Conservation (phyloP, 1,140 invertebrate genomes). For the Drosophila erecta region DNA sequence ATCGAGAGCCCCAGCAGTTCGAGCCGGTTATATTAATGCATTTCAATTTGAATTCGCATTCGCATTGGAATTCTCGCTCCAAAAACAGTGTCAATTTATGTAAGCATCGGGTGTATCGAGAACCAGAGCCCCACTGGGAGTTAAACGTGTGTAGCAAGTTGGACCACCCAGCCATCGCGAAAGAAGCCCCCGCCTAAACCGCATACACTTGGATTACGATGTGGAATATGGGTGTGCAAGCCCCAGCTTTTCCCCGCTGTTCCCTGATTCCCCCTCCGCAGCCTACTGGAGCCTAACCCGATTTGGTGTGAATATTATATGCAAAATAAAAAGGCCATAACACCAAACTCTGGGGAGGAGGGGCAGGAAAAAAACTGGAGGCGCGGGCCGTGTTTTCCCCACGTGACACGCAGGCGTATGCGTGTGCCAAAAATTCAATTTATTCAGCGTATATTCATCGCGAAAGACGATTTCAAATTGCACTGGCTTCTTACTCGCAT, state of each 20-base stretch:
- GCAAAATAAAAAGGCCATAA: constrained; percentile 4
- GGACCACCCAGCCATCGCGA: not conserved
- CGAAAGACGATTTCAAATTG: constrained; percentile 19
- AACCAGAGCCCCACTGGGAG: constrained; percentile 14
- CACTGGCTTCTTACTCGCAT: constrained; percentile 14
- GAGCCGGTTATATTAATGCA: constrained; percentile 40
- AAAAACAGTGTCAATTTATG: constrained; percentile 32
- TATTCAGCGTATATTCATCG: constrained; percentile 4
- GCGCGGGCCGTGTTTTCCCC: constrained; percentile 37
- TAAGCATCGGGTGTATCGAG: constrained; percentile 12
- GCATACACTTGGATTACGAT: too few species aligned
- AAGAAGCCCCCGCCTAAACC: not conserved
- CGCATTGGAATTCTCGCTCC: too few species aligned
- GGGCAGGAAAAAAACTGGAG: not conserved
- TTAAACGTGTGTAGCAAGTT: constrained; percentile 10
- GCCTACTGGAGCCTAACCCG: not conserved
- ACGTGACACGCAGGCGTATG: constrained; percentile 47
- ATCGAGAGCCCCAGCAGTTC: constrained; percentile 1
- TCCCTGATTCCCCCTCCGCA: too few species aligned
- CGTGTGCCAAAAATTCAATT: constrained; percentile 40
- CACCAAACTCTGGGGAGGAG: constrained; percentile 14
- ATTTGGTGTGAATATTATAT: constrained; percentile 1
- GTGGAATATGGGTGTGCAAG: not conserved
- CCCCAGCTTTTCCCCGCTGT: too few species aligned
- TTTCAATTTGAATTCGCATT: not conserved